Evolutionary conservation across 1,140 invertebrate species (phyloP), one percentile per base, ranked within the genome.

Genomic region (Brachionus sp.): DNA sequence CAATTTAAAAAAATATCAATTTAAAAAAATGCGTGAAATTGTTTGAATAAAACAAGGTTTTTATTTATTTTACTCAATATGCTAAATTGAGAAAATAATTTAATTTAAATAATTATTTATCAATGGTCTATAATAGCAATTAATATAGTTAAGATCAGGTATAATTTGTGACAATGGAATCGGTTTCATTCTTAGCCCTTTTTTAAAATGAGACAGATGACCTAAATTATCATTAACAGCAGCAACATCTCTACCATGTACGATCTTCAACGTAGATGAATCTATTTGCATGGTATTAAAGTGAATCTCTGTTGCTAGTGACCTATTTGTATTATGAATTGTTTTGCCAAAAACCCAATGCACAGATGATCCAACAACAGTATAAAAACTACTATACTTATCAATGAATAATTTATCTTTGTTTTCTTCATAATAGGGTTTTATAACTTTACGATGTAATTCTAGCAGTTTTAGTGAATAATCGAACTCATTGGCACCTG

Each of bases 271-370:
- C 9, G 33, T 42, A n/a, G 66, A n/a, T 3, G 35, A 13, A 39
- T 70, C 66, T 13, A 70, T 42, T 70, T 70, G 66, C 16, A n/a
- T 70, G 37, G 66, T 70, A n/a, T 70, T 70, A 39, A 70, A 70
- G 19, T 70, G 66, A 42, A 70, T 70, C 39, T 70, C 66, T 0
- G 66, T 70, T 16, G 66, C 33, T 33, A 70, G 7, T 12, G 66
- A 70, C 37, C 66, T 70, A 39, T 70, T 70, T 16, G 66, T 70
- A 23, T 70, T 70, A 33, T 70, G 66, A 39, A 70, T 42, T 16
- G 66, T 70, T 70, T 70, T 70, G 6, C 66, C 66, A 70, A 70
- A 2, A n/a, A 70, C 37, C 66, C 66, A 70, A 23, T 42, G 35
- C 2, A 70, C 66, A 70, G 66, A 70, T 16, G 66, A 70, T 39